These are phyloP conservation scores for Anabacerthia variegaticeps DNA, from an alignment of 2,797 vertebrate species.

Conservation along the genomic window DNA sequence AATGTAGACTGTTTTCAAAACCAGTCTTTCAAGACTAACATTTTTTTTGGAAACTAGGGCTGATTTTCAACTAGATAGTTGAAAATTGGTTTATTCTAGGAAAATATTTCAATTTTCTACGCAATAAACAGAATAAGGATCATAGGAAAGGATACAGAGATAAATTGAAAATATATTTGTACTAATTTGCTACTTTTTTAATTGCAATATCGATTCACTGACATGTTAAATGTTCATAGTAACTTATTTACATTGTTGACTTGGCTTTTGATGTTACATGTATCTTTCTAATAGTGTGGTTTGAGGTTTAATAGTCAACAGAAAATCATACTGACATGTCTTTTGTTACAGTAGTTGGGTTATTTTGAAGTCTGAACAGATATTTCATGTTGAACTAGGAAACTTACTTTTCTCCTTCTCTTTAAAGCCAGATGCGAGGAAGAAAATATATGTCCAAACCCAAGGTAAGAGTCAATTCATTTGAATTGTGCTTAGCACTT, in stretches of 20 bases:
- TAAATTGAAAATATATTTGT: background rate
- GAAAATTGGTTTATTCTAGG: background rate
- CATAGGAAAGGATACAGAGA: background rate
- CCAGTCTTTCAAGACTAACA: background rate
- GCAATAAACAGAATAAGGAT: background rate
- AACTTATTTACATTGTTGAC: background rate
- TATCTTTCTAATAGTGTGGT: background rate
- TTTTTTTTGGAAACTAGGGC: background rate
- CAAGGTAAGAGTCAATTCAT: conserved; percentile 84
- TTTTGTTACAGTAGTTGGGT: background rate
- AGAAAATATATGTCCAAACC: conserved; percentile 87
- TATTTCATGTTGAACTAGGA: background rate
- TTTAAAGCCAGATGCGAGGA: conserved; percentile 82
- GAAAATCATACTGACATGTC: background rate
- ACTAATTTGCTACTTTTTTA: background rate
- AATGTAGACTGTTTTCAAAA: background rate
- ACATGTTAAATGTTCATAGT: background rate
- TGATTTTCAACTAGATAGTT: background rate
- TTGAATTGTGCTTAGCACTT: background rate
- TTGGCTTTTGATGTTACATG: background rate
- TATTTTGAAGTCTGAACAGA: background rate
- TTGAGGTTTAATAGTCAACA: background rate
- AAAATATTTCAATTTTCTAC: background rate
- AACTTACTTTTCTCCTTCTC: conserved; percentile 16
- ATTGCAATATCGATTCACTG: background rate